Evolutionary conservation across 2,888 invertebrate genomes (phyloP).

Genomic region (Odontomyia ornata): DNA sequence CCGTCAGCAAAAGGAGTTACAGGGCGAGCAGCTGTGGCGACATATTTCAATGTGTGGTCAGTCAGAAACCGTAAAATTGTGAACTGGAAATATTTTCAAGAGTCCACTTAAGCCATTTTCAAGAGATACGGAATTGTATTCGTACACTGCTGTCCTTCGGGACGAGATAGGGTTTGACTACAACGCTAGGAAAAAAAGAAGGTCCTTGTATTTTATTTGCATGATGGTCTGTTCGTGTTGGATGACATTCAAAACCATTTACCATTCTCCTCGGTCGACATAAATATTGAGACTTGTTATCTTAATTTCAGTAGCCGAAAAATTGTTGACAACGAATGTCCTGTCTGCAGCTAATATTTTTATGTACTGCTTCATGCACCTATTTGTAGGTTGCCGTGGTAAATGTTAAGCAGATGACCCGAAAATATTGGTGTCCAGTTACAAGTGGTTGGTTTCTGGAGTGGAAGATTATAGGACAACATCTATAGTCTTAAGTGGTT

Average conservation of each 20-base stretch:
- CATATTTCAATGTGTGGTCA: constrained; percentile 30
- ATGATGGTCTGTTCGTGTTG: background rate
- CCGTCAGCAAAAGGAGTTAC: background rate
- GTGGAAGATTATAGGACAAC: too few relatives aligned
- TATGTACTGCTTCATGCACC: constrained; percentile 3
- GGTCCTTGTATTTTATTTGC: background rate
- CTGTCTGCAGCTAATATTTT: constrained; percentile 34
- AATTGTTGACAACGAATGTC: constrained; percentile 9
- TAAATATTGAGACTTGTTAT: constrained; percentile 31
- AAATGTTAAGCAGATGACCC: constrained; percentile 42
- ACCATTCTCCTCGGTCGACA: constrained; percentile 1
- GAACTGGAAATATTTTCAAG: constrained; percentile 18
- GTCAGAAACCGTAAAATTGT: constrained; percentile 39
- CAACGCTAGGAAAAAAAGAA: background rate
- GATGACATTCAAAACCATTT: constrained; percentile 20
- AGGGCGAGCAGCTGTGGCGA: constrained; percentile 1
- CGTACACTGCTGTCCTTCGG: background rate
- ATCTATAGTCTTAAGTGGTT: too few relatives aligned
- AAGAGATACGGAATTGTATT: background rate
- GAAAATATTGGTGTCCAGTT: constrained; percentile 22
- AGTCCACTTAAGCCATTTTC: constrained; percentile 37
- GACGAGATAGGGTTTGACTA: constrained; percentile 22
- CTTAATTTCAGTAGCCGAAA: constrained; percentile 4
- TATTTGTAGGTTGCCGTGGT: constrained; percentile 19
- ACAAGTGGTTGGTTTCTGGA: constrained; percentile 3